Conservation (phyloP, 2,797 vertebrate genomes). For the Mormyrops boulengeri region DNA sequence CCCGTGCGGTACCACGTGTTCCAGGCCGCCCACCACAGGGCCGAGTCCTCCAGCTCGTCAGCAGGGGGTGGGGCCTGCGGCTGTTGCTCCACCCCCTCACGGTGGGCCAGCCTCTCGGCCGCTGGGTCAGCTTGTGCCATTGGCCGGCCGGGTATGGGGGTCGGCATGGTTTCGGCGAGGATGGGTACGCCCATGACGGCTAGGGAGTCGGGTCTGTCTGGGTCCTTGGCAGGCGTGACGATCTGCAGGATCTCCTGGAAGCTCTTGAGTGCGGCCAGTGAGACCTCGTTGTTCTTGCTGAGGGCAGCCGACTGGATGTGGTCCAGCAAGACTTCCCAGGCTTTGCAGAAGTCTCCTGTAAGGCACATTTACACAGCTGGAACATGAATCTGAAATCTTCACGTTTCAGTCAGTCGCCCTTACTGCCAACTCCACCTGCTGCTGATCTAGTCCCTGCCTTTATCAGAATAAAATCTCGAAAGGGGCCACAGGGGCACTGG, state of each 20-base stretch:
- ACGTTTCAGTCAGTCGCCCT: neutral
- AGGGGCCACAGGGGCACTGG: neutral
- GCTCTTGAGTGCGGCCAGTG: conserved; percentile 95
- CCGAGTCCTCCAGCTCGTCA: conserved; percentile 84
- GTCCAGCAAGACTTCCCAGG: conserved; percentile 95
- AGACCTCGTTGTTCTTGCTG: conserved; percentile 98
- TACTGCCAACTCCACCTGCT: neutral
- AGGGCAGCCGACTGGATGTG: conserved; percentile 97
- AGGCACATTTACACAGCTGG: neutral
- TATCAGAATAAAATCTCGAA: neutral
- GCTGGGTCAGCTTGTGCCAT: conserved; percentile 84
- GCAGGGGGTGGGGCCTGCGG: conserved; percentile 61
- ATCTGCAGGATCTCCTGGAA: conserved; percentile 98
- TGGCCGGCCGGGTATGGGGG: conserved; percentile 77
- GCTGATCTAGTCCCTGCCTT: neutral
- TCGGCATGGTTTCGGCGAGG: conserved; percentile 76
- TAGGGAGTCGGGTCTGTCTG: conserved; percentile 78
- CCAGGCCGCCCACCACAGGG: conserved; percentile 98
- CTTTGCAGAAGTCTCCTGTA: conserved; percentile 91
- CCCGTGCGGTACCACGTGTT: conserved; percentile 95
- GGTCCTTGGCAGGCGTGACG: conserved; percentile 82
- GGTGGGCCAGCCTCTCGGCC: conserved; percentile 81
- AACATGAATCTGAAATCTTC: neutral
- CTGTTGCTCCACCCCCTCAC: conserved; percentile 61
- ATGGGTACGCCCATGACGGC: conserved; percentile 82